Conservation (phyloP, 92 coral and sea anemone species). For the Ricordea florida region DNA sequence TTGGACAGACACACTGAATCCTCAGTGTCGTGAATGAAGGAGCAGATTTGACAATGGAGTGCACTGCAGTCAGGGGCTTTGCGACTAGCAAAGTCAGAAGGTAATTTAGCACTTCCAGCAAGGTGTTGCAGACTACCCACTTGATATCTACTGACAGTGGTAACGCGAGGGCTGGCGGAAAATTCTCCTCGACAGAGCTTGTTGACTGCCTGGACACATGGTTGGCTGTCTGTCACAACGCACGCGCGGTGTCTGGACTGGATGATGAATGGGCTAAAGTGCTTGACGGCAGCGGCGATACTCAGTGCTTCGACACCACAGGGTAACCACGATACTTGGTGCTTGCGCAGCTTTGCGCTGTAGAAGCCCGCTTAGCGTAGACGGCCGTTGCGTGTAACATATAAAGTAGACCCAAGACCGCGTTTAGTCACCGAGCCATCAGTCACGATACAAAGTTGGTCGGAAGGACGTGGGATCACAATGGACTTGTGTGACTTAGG, state of each 20-base stretch:
- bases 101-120: slow-evolving; percentile 13
- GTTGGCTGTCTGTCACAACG: neutral
- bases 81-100: too few relatives aligned
- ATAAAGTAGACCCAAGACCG: neutral
- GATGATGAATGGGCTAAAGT: too few relatives aligned
- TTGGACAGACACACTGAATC: neutral
- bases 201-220: neutral
- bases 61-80: too few relatives aligned
- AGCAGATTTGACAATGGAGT: too few relatives aligned
- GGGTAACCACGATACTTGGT: slow-evolving; percentile 18
- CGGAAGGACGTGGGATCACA: too few relatives aligned
- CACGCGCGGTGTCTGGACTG: neutral
- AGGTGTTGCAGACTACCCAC: too few relatives aligned
- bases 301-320: slow-evolving; percentile 3
- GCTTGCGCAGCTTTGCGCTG: slow-evolving; percentile 18
- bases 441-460: neutral
- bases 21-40: too few relatives aligned
- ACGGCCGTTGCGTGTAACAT: neutral
- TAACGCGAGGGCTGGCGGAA: slow-evolving; percentile 39
- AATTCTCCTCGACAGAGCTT: too few relatives aligned
- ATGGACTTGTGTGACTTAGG: slow-evolving; percentile 1
- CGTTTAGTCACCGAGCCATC: too few relatives aligned
- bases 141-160: too few relatives aligned
- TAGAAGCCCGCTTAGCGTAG: slow-evolving; percentile 1
- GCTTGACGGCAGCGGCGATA: neutral